Conservation (phyloP, 2,797 vertebrate genomes). For the Pitangus sulphuratus region DNA sequence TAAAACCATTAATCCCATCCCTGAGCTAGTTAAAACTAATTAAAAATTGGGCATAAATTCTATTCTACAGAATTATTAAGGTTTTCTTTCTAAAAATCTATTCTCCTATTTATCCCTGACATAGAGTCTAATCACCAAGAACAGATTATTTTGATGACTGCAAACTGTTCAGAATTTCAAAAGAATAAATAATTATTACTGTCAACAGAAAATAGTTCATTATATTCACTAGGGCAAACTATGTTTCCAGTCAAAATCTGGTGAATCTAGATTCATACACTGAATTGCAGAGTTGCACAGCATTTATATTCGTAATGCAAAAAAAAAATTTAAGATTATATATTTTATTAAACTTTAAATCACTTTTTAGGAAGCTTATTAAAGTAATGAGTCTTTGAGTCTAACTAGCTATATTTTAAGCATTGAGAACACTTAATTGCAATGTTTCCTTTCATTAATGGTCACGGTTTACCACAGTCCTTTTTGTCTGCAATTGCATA, state of each 20-base stretch:
- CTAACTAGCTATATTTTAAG: not conserved
- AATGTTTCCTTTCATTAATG: not conserved
- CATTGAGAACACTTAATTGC: not conserved
- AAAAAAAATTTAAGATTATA: not conserved
- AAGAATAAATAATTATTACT: not conserved
- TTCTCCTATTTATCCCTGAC: not conserved
- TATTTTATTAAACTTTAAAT: not conserved
- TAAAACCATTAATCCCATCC: constrained; percentile 3
- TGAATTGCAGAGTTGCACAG: not conserved
- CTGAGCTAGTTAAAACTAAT: not conserved
- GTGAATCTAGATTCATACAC: not conserved
- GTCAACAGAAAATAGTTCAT: not conserved
- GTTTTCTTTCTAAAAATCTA: not conserved
- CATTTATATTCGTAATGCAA: not conserved
- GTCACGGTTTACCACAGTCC: not conserved
- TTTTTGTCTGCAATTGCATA: not conserved
- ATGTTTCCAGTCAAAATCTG: not conserved
- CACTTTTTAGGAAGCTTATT: not conserved
- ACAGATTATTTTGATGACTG: not conserved
- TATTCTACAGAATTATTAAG: not conserved
- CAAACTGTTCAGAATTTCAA: not conserved
- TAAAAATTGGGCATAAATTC: not conserved
- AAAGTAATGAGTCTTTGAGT: not conserved
- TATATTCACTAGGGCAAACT: not conserved
- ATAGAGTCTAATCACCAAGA: not conserved